phyloP scores from a whole-genome alignment of 2,888 invertebrate genomes.

The Ennomos fuscantarius region DNA sequence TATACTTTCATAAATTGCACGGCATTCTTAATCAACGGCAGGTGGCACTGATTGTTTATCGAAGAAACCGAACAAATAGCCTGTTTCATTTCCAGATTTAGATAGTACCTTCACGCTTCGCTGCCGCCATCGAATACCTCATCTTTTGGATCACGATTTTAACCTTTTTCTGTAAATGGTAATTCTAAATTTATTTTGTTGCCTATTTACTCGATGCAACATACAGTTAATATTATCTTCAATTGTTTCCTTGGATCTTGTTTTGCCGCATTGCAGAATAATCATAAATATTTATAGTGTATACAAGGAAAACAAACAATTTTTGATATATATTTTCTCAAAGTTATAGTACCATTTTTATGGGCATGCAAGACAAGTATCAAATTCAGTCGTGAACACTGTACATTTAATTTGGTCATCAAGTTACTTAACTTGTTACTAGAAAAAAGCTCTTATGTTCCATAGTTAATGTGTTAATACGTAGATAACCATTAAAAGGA shows the following conservation, averaged over 20 bases:
- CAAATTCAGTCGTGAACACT: conserved; percentile 1
- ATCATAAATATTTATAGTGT: too few relatives aligned
- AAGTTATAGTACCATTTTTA: too few relatives aligned
- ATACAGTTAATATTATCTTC: too few relatives aligned
- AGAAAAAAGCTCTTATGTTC: conserved; percentile 1
- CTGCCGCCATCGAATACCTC: conserved; percentile 40
- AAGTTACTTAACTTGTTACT: not conserved
- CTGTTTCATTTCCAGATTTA: conserved; percentile 29
- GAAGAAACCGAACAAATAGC: conserved; percentile 21
- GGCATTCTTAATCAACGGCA: conserved; percentile 19
- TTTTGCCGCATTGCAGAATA: too few relatives aligned
- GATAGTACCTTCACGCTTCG: conserved; percentile 46
- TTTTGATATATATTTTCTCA: too few relatives aligned
- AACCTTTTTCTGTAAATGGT: conserved; percentile 41
- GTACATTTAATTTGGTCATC: conserved; percentile 4
- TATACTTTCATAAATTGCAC: conserved; percentile 23
- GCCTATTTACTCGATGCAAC: conserved; percentile 1
- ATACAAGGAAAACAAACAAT: too few relatives aligned
- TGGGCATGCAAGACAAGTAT: too few relatives aligned
- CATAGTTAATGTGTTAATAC: conserved; percentile 1
- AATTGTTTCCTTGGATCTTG: too few relatives aligned
- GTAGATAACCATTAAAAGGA: not conserved
- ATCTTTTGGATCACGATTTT: conserved; percentile 47
- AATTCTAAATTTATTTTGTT: conserved; percentile 13
- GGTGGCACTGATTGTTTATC: conserved; percentile 21